A percentile compares a stretch with the other conserved stretches of the same genome.
phyloP scores from a whole-genome alignment of 1,140 invertebrate species.

The Sogatella furcifera region DNA sequence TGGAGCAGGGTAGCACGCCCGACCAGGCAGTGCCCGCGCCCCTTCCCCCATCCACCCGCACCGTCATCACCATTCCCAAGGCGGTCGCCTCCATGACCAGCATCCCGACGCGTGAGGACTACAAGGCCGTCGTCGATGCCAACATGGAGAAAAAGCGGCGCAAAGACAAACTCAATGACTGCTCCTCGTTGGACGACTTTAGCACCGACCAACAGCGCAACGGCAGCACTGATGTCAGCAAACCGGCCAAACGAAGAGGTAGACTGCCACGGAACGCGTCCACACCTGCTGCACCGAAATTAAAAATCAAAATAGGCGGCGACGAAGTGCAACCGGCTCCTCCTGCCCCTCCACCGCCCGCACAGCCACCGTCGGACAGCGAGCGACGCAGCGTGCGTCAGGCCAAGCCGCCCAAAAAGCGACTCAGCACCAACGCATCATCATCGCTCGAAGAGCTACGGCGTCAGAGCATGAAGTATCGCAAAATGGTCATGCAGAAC shows the following conservation, averaged over 20 bases:
- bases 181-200: slow-evolving; percentile 32
- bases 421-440: slow-evolving; percentile 47
- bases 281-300: slow-evolving; percentile 46
- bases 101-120: slow-evolving; percentile 73
- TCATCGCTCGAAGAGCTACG: slow-evolving; percentile 65
- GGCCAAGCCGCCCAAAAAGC: slow-evolving; percentile 68
- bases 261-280: slow-evolving; percentile 18
- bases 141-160: slow-evolving; percentile 56
- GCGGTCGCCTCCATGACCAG: slow-evolving; percentile 76
- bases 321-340: slow-evolving; percentile 17
- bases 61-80: slow-evolving; percentile 73
- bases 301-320: slow-evolving; percentile 70
- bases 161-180: slow-evolving; percentile 46
- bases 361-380: slow-evolving; percentile 27
- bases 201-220: slow-evolving; percentile 4
- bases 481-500: slow-evolving; percentile 69
- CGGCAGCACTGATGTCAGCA: slow-evolving; percentile 17
- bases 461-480: slow-evolving; percentile 76
- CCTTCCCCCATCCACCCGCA: slow-evolving; percentile 46
- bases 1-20: slow-evolving; percentile 45
- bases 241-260: slow-evolving; percentile 20
- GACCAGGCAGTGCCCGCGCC: slow-evolving; percentile 27
- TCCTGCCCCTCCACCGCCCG: neutral
- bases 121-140: slow-evolving; percentile 50
- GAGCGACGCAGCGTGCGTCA: slow-evolving; percentile 41